Conservation (phyloP, 2,888 invertebrate genomes). For the Pristionchus arcanus region DNA sequence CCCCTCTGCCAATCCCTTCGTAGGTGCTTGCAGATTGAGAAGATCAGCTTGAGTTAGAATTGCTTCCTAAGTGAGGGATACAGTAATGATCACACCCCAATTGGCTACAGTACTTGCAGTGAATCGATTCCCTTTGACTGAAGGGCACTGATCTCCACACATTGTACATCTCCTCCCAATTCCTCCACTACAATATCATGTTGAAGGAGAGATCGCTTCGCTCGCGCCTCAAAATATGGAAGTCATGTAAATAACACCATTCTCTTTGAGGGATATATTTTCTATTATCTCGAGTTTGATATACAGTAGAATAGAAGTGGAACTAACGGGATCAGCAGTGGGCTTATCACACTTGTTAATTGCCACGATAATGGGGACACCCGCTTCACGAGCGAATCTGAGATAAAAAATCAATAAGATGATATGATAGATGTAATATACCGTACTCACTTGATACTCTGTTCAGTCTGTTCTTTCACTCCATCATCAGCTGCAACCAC, state of each 20-base stretch:
- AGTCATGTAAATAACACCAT: not conserved
- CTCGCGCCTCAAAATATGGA: slow-evolving; percentile 84
- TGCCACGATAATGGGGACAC: slow-evolving; percentile 95
- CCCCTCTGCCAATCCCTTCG: slow-evolving; percentile 90
- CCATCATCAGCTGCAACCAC: slow-evolving; percentile 99
- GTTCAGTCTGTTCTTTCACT: slow-evolving; percentile 95
- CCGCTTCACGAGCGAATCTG: slow-evolving; percentile 83
- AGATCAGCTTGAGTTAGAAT: slow-evolving; percentile 84
- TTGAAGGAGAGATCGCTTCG: slow-evolving; percentile 87
- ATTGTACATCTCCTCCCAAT: slow-evolving; percentile 93
- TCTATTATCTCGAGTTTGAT: not conserved
- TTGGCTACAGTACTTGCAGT: slow-evolving; percentile 64
- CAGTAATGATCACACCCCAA: not conserved
- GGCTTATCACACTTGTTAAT: slow-evolving; percentile 98
- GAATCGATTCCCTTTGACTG: slow-evolving; percentile 81
- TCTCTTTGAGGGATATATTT: not conserved
- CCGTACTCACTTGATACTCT: slow-evolving; percentile 85
- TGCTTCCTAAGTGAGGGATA: slow-evolving; percentile 80
- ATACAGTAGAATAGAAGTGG: not conserved
- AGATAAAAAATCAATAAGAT: not conserved
- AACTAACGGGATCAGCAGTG: slow-evolving; percentile 88
- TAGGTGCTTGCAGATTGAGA: slow-evolving; percentile 90
- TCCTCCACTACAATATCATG: slow-evolving; percentile 91
- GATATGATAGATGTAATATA: not conserved
- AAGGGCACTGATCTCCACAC: slow-evolving; percentile 92